A percentile compares a stretch with the other conserved stretches of the same genome.
phyloP scores from a whole-genome alignment of 2,113 vertebrate genomes.

The Chionodraco myersi region DNA sequence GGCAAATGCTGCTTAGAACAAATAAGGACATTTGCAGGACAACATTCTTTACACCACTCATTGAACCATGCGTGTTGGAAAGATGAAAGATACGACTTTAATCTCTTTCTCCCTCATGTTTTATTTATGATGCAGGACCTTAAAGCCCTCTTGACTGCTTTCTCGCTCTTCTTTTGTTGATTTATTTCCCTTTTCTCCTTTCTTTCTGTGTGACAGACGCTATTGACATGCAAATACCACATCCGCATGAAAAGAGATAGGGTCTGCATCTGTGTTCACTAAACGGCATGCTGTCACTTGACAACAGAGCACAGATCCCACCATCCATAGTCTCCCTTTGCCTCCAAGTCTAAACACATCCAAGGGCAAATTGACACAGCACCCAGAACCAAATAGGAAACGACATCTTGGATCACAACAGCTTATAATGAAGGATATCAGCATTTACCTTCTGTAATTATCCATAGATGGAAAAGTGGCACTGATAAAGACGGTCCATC shows the following conservation, averaged over 20 bases:
- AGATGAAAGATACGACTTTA: conserved; percentile 7
- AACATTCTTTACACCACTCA: conserved; percentile 8
- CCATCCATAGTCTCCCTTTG: conserved; percentile 8
- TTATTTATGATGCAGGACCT: neutral
- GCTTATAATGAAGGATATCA: too few species aligned
- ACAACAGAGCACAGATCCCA: conserved; percentile 19
- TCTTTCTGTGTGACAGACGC: conserved; percentile 38
- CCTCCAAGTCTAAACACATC: conserved; percentile 31
- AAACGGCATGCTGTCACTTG: conserved; percentile 33
- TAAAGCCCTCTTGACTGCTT: conserved; percentile 12
- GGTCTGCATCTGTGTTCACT: conserved; percentile 41
- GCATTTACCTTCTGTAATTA: too few species aligned
- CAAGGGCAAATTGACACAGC: conserved; percentile 41
- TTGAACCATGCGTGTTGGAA: conserved; percentile 20
- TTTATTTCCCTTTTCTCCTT: conserved; percentile 14
- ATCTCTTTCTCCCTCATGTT: conserved; percentile 7
- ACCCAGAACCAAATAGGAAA: conserved; percentile 41
- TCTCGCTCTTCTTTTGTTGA: conserved; percentile 29
- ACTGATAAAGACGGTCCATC: too few species aligned
- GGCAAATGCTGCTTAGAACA: neutral
- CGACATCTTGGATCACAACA: conserved; percentile 27
- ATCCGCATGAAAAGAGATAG: conserved; percentile 25
- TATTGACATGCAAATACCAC: conserved; percentile 68
- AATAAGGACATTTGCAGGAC: neutral
- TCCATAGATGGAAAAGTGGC: too few species aligned